Evolutionary conservation across 2,797 vertebrate species (phyloP).

Genomic region (Moxostoma hubbsi): DNA sequence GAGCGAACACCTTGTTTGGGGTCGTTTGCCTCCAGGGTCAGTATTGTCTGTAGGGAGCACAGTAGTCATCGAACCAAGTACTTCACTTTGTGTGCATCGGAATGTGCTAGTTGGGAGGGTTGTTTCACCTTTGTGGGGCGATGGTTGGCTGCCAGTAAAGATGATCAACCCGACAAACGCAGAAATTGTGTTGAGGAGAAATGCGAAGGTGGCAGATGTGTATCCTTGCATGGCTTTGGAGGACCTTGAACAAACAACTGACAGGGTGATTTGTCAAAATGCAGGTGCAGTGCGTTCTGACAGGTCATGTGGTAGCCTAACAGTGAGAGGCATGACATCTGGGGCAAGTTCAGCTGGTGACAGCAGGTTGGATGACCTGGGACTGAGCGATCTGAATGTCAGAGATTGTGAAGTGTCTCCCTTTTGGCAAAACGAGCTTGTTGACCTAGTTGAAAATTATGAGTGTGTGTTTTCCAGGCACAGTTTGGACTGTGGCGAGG

Average conservation of each 20-base stretch:
- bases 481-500: constrained; percentile 9
- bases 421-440: no score
- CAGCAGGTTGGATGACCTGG: background rate
- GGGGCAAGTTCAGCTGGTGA: background rate
- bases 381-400: no score
- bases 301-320: background rate
- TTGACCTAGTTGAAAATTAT: no score
- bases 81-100: background rate
- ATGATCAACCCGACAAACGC: constrained; percentile 17
- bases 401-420: no score
- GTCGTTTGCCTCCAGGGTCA: background rate
- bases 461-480: no score
- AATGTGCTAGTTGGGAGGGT: background rate
- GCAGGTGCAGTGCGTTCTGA: background rate
- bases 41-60: constrained; percentile 7
- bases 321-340: no score
- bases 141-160: constrained; percentile 12
- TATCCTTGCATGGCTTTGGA: constrained; percentile 18
- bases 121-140: constrained; percentile 4
- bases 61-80: background rate
- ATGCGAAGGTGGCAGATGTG: constrained; percentile 33
- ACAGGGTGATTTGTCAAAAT: background rate
- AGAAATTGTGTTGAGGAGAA: constrained; percentile 7
- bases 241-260: background rate
- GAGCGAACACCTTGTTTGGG: background rate